Evolutionary conservation across 2,797 vertebrate genomes (phyloP).

Genomic region (Sebastes jordani): DNA sequence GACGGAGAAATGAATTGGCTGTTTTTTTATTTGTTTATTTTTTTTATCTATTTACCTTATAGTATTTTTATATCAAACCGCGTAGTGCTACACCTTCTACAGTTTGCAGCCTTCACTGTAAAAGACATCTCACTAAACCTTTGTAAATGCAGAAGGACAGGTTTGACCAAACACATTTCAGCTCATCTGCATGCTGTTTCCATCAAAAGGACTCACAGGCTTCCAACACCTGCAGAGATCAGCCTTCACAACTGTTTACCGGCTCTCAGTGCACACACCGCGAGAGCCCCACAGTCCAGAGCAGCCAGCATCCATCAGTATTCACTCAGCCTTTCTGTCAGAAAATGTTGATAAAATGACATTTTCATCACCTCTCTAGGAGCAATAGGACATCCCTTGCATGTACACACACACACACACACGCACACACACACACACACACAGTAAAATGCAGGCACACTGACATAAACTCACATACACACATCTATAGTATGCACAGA

Average conservation of each 20-base stretch:
- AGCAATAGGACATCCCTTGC: conserved; percentile 22
- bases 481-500: not conserved
- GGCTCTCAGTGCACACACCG: not conserved
- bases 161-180: conserved; percentile 39
- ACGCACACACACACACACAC: not conserved
- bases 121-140: not conserved
- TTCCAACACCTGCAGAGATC: conserved; percentile 44
- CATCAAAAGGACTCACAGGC: conserved; percentile 21
- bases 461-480: not conserved
- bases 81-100: not conserved
- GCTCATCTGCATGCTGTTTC: conserved; percentile 17
- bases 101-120: not conserved
- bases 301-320: conserved; percentile 58
- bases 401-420: not conserved
- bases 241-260: conserved; percentile 41
- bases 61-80: not conserved
- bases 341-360: conserved; percentile 67
- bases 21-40: too few relatives aligned
- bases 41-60: too few relatives aligned
- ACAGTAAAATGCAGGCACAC: not conserved
- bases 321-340: conserved; percentile 57
- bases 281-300: conserved; percentile 31
- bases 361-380: conserved; percentile 64
- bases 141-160: conserved; percentile 15
- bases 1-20: not conserved